Base-by-base conservation (phyloP, 2,797 vertebrate species). In the Epinephelus coioides region DNA sequence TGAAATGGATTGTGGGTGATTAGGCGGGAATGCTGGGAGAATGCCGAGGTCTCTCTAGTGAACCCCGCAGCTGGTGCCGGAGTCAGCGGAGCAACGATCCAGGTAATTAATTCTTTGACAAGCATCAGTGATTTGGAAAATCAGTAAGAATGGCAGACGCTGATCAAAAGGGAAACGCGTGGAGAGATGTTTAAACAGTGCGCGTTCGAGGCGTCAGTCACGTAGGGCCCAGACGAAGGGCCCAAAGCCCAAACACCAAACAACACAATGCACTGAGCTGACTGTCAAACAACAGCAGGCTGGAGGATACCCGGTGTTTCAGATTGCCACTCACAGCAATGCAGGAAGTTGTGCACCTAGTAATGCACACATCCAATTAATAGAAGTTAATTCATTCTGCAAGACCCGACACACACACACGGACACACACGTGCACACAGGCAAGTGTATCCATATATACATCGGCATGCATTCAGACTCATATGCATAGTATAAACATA, bases 91-190 rank as follows among this genome's bases (percentile, higher is more conserved):
- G 93, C 94, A 92, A 91, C 91, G 91, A 95, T 95, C 94, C 95
- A 94, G 94, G 93, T 96, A 95, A 96, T 96, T 95, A 95, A 96
- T 95, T 95, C 93, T 95, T 92, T 95, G 95, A 96, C 94, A 94
- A 94, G 94, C 95, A 94, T 95, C 93, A 93, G 93, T 95, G 95
- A 96, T 95, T 95, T 91, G 92, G 95, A 95, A 95, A 95, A 96
- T 95, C 95, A 94, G 94, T 92, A 93, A 94, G 92, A 95, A 95
- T 94, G 94, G 92, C 95, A 95, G 89, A 91, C 86, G 74, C 90
- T 94, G 94, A 95, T 95, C 93, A 95, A 94, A 95, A 94, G 90
- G 89, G 94, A 95, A 95, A 94, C 94, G 93, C 84, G 86, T 90
- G 88, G 87, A 87, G 92, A 86, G 92, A 94, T 95, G 94, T 95